Evolutionary conservation across 2,888 invertebrate species (phyloP), one percentile per base, ranked within the genome.

Genomic region (Cantharis nigra): DNA sequence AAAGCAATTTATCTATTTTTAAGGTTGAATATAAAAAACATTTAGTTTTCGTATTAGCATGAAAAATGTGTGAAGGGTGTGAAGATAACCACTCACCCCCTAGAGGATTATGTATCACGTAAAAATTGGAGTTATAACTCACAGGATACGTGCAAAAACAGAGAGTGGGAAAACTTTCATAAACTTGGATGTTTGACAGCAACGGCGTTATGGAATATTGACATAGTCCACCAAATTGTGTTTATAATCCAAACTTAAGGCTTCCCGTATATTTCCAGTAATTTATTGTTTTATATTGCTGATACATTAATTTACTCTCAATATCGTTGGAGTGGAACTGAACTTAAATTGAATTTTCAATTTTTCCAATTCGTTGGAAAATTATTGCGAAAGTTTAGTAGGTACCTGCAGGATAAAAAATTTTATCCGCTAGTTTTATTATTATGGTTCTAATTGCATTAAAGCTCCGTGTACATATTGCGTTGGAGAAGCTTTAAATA

Each of bases 71-170:
- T 72, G 70, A 72, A 75, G 78, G 78, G 78, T 75, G 78, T 71
- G 75, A 75, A 78, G 78, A 78, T 78, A 75, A 75, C 78, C 75
- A 71, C 75, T 75, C 78, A 65, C 75, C 75, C 78, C 72, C 73
- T 73, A 26, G 75, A 73, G 78, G 78, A 75, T 75, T 78, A 78
- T 72, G 75, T 78, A 78, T 78, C 78, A 78, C 75, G 75, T 75
- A 75, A 78, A 78, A 78, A 78, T 78, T 75, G 78, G 75, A 78
- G 78, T 75, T 73, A 78, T 78, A 78, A 75, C 78, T 78, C 78
- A 78, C 73, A 65, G 75, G 72, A 64, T 75, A 75, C 75, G 75
- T 72, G 72, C 73, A 62, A 62, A 62, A 70, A 72, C 26, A 70
- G 70, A 20, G 71, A 73, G 73, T 63, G 72, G 78, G 78, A 72